Evolutionary conservation across 37 sponge, comb jelly and placozoan species (phyloP).

Genomic region (Hormiphora californensis): DNA sequence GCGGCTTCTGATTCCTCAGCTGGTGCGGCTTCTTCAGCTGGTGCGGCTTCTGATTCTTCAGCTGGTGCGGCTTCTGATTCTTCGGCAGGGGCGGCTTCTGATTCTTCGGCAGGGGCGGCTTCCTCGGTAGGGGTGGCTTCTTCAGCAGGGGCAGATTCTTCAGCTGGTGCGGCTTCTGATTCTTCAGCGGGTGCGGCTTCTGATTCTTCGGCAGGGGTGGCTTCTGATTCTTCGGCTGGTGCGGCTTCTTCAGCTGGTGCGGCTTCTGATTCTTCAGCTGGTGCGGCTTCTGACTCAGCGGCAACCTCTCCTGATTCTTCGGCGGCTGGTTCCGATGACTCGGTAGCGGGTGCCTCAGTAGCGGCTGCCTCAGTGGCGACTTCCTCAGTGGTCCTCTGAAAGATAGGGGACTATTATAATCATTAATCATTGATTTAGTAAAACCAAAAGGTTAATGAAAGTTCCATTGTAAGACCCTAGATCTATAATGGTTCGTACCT

Average conservation of each 20-base stretch:
- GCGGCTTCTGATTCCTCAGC: conserved; percentile 1
- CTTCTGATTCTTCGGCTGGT: conserved; percentile 1
- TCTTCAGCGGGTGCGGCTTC: background rate
- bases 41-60: background rate
- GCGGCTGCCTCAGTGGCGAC: background rate
- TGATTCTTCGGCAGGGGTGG: too few species aligned
- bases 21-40: background rate
- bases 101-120: background rate
- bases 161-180: background rate
- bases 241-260: background rate
- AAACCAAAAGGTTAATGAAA: too few species aligned
- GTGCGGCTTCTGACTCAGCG: too few species aligned
- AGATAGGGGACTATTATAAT: too few species aligned
- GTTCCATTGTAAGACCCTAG: too few species aligned
- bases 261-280: too few species aligned
- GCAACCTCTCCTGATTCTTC: background rate
- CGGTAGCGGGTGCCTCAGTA: background rate
- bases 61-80: background rate
- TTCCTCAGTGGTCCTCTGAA: too few species aligned
- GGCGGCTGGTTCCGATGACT: background rate
- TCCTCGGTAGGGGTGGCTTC: background rate
- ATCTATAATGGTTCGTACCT: too few species aligned
- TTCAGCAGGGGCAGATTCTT: too few species aligned
- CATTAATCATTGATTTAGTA: too few species aligned
- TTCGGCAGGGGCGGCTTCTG: background rate